These are phyloP conservation scores for Scatophagus argus DNA, from an alignment of 2,113 vertebrate species.

Conservation along the genomic window DNA sequence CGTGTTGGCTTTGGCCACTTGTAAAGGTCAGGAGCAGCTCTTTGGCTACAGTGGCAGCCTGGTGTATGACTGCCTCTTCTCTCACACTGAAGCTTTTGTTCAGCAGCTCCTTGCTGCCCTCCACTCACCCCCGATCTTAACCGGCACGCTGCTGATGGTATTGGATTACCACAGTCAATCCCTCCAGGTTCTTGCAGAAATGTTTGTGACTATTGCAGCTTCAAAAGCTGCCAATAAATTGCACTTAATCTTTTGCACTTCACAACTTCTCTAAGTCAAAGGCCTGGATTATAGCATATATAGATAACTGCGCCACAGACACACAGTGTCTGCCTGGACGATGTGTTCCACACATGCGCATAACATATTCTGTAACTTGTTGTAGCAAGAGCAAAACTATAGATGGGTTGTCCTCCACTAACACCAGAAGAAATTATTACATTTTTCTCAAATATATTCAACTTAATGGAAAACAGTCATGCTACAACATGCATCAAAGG, in stretches of 20 bases:
- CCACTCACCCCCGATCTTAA: constrained; percentile 15
- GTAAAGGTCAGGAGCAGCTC: constrained; percentile 73
- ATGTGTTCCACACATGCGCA: too few relatives aligned
- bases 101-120: constrained; percentile 32
- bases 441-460: neutral
- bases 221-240: neutral
- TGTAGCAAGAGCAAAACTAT: too few relatives aligned
- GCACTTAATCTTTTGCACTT: neutral
- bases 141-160: constrained; percentile 14
- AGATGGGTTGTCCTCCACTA: too few relatives aligned
- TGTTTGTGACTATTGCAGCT: neutral
- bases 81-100: constrained; percentile 73
- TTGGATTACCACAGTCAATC: constrained; percentile 23
- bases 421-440: too few relatives aligned
- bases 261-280: neutral
- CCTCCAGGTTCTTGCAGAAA: neutral
- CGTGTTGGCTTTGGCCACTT: constrained; percentile 37
- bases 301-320: too few relatives aligned
- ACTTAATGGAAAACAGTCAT: too few relatives aligned
- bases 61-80: constrained; percentile 36
- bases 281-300: too few relatives aligned
- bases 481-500: too few relatives aligned
- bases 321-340: too few relatives aligned
- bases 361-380: too few relatives aligned
- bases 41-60: constrained; percentile 49